Percentiles rank a stretch among this genome's conserved stretches.
These are phyloP conservation scores for Pristionchus mayeri DNA, from an alignment of 2,888 invertebrate species.

Conservation along the genomic window DNA sequence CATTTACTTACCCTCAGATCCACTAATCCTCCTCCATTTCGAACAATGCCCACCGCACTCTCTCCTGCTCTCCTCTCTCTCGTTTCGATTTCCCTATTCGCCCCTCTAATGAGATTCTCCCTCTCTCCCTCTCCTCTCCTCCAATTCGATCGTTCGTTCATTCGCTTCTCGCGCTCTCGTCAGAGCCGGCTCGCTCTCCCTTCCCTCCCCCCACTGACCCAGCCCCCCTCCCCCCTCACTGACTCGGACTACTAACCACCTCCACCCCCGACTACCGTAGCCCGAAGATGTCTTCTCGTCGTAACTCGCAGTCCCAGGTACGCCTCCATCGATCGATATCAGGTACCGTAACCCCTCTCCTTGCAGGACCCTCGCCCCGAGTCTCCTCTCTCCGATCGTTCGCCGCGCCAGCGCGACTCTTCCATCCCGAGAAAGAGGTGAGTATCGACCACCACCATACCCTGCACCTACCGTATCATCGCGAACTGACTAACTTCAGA, in stretches of 20 bases:
- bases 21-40: not conserved
- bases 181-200: not conserved
- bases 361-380: slow-evolving; percentile 1
- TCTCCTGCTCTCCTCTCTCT: too few species aligned
- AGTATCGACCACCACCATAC: not conserved
- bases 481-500: not conserved
- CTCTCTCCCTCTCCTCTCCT: not conserved
- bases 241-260: not conserved
- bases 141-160: not conserved
- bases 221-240: not conserved
- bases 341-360: not conserved
- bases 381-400: slow-evolving; percentile 34
- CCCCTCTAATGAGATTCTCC: not conserved
- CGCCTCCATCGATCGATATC: not conserved
- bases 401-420: slow-evolving; percentile 31
- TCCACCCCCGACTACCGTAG: not conserved
- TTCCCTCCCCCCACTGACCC: too few species aligned
- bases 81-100: too few species aligned
- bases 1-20: not conserved
- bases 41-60: not conserved
- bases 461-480: not conserved
- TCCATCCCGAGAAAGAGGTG: not conserved
- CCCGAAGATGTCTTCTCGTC: not conserved
- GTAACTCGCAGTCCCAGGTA: not conserved
- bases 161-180: slow-evolving; percentile 16